A percentile compares a stretch with the other conserved stretches of the same genome.
Conservation (phyloP, 2,888 invertebrate species). For the Hoplodrina blanda region DNA sequence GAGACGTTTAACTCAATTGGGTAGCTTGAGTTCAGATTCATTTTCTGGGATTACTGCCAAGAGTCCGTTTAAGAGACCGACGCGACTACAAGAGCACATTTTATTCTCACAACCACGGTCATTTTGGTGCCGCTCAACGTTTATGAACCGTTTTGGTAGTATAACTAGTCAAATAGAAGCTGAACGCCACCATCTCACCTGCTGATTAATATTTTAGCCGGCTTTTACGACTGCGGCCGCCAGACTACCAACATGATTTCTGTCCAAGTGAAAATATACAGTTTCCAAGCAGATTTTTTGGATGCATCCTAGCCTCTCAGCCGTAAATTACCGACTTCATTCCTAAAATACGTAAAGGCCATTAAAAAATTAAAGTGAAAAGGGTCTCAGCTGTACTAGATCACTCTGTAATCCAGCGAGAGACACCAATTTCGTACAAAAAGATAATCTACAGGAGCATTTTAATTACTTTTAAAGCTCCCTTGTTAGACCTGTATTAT, state of each 20-base stretch:
- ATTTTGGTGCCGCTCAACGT: background rate
- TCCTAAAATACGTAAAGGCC: constrained; percentile 18
- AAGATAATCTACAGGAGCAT: constrained; percentile 58
- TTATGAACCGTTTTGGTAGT: background rate
- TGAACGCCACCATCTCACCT: background rate
- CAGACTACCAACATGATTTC: background rate
- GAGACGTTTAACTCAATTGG: constrained; percentile 18
- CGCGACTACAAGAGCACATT: background rate
- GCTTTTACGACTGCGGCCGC: background rate
- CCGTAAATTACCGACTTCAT: constrained; percentile 27
- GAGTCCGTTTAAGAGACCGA: constrained; percentile 2
- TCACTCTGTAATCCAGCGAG: constrained; percentile 52
- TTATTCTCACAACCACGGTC: background rate
- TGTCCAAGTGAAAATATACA: background rate
- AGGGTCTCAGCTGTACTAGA: constrained; percentile 47
- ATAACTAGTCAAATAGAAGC: background rate
- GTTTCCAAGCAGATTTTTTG: background rate
- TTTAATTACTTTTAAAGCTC: constrained; percentile 66
- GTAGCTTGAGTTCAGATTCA: constrained; percentile 19
- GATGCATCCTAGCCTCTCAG: background rate
- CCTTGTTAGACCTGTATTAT: constrained; percentile 67
- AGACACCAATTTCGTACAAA: constrained; percentile 49
- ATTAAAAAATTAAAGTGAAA: constrained; percentile 44
- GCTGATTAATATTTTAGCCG: background rate
- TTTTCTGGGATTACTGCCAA: constrained; percentile 21